Evolutionary conservation across 2,888 invertebrate genomes (phyloP).

Genomic region (Clusia tigrina): DNA sequence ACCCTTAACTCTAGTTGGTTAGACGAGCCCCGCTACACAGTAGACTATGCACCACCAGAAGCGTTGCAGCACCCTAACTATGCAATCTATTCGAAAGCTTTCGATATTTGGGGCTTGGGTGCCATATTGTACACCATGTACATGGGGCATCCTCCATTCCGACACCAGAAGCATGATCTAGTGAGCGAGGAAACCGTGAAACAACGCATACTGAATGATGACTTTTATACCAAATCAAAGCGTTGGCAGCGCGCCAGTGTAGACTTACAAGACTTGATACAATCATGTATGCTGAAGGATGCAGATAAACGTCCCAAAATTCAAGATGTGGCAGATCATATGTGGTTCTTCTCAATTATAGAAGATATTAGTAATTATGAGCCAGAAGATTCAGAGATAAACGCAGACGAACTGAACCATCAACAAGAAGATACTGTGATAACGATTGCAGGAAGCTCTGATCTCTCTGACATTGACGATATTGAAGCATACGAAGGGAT

Average conservation of each 20-base stretch:
- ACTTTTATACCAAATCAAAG: slow-evolving; percentile 48
- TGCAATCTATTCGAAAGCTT: slow-evolving; percentile 81
- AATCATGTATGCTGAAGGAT: slow-evolving; percentile 50
- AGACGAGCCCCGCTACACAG: slow-evolving; percentile 86
- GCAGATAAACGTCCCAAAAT: slow-evolving; percentile 47
- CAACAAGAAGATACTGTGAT: not conserved
- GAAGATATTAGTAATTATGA: not conserved
- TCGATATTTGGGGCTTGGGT: slow-evolving; percentile 96
- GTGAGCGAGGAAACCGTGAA: slow-evolving; percentile 41
- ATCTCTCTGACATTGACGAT: too few relatives aligned
- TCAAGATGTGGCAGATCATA: slow-evolving; percentile 64
- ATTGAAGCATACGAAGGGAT: too few relatives aligned
- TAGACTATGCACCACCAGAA: slow-evolving; percentile 91
- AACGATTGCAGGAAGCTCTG: too few relatives aligned
- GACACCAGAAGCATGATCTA: slow-evolving; percentile 41
- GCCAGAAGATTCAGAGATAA: not conserved
- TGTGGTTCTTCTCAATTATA: too few relatives aligned
- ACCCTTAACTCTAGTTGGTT: slow-evolving; percentile 47
- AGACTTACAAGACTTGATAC: slow-evolving; percentile 47
- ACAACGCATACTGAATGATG: slow-evolving; percentile 49
- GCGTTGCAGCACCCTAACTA: slow-evolving; percentile 69
- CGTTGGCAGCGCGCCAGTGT: slow-evolving; percentile 50
- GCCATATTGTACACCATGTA: slow-evolving; percentile 81
- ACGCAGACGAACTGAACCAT: not conserved
- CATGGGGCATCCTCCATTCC: slow-evolving; percentile 87